Conservation (phyloP, 2,113 vertebrate genomes). For the Paraplagusia blochii region DNA sequence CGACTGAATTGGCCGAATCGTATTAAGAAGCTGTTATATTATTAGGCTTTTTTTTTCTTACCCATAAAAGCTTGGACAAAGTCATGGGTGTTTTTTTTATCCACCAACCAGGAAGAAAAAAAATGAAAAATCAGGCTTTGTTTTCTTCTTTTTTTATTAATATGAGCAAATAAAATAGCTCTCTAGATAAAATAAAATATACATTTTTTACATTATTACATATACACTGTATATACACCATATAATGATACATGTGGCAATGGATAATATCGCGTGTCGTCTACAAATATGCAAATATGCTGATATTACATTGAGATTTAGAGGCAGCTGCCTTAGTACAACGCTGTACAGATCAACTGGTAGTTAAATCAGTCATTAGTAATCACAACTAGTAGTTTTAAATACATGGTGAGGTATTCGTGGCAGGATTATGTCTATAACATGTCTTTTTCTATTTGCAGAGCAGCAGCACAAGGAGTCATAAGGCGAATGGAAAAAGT, state of each 20-base stretch:
- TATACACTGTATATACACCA: conserved; percentile 54
- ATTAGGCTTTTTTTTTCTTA: too few relatives aligned
- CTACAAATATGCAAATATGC: conserved; percentile 39
- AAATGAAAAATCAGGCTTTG: neutral
- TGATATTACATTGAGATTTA: conserved; percentile 29
- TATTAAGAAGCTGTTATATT: too few relatives aligned
- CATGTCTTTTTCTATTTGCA: conserved; percentile 60
- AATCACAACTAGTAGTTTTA: conserved; percentile 49
- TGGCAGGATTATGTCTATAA: conserved; percentile 47
- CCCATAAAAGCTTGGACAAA: too few relatives aligned
- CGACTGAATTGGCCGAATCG: neutral
- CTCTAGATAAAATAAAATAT: conserved; percentile 48
- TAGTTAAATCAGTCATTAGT: conserved; percentile 54
- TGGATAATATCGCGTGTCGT: conserved; percentile 28
- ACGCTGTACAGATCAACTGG: conserved; percentile 50
- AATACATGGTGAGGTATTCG: conserved; percentile 69
- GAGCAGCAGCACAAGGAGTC: conserved; percentile 71
- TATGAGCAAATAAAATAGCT: conserved; percentile 60
- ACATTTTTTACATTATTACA: conserved; percentile 38
- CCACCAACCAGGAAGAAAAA: neutral
- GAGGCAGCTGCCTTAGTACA: conserved; percentile 62
- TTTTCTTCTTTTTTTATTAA: conserved; percentile 16
- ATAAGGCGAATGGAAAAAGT: conserved; percentile 39
- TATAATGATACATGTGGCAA: conserved; percentile 34
- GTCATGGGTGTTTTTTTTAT: neutral